A percentile compares a stretch with the other conserved stretches of the same genome.
Evolutionary conservation across 2,888 invertebrate genomes (phyloP).

Genomic region (Meiosimyza decipiens): DNA sequence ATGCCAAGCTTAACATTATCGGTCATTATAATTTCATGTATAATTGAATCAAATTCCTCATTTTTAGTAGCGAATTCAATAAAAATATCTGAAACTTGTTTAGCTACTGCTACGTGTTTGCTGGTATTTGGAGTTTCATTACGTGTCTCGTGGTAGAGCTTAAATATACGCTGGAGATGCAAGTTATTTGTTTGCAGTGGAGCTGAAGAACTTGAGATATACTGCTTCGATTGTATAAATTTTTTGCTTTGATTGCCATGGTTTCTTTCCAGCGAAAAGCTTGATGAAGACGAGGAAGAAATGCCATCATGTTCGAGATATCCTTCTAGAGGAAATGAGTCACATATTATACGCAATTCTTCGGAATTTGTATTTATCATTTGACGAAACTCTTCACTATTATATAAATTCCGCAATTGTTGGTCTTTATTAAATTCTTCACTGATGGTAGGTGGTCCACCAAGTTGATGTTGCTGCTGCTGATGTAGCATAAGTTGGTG

Average conservation of each 20-base stretch:
- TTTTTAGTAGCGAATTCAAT: conserved; percentile 51
- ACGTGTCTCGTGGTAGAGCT: conserved; percentile 40
- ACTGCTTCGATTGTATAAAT: conserved; percentile 8
- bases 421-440: conserved; percentile 53
- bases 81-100: conserved; percentile 50
- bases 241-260: conserved; percentile 13
- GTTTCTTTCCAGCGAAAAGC: conserved; percentile 19
- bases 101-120: conserved; percentile 26
- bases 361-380: conserved; percentile 39
- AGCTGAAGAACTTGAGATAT: conserved; percentile 15
- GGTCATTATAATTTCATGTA: conserved; percentile 61
- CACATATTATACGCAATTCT: conserved; percentile 39
- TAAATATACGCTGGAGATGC: conserved; percentile 43
- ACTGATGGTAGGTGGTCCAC: conserved; percentile 48
- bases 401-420: conserved; percentile 39
- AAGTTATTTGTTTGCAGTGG: conserved; percentile 40
- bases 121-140: conserved; percentile 15
- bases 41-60: conserved; percentile 54
- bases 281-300: not conserved
- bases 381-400: conserved; percentile 34
- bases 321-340: conserved; percentile 10
- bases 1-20: conserved; percentile 55
- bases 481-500: not conserved
- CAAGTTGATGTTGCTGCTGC: conserved; percentile 42
- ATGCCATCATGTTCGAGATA: conserved; percentile 30